Evolutionary conservation across 2,113 vertebrate genomes (phyloP).

Genomic region (Mustela nigripes): DNA sequence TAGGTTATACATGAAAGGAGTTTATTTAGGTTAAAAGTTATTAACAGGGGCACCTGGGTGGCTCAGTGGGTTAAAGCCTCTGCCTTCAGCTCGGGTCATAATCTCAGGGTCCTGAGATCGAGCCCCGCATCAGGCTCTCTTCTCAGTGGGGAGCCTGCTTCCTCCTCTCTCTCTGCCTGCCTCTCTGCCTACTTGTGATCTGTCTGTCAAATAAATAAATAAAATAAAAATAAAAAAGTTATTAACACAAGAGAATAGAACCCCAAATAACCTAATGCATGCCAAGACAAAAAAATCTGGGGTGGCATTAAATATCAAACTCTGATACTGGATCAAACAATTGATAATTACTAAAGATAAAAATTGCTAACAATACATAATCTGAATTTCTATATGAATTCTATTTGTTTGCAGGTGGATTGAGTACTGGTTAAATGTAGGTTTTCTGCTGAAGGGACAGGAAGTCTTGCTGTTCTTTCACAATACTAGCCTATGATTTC

Average conservation of each 20-base stretch:
- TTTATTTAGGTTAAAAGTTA: not conserved
- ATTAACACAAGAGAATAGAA: not conserved
- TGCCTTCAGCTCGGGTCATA: too few species aligned
- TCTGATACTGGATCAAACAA: not conserved
- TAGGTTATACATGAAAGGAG: not conserved
- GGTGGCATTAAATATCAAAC: not conserved
- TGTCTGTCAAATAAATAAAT: too few species aligned
- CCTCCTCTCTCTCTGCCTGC: too few species aligned
- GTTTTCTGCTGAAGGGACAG: not conserved
- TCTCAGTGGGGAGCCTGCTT: too few species aligned
- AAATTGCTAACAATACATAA: not conserved
- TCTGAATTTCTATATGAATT: not conserved
- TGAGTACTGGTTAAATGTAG: not conserved
- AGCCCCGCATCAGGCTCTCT: too few species aligned
- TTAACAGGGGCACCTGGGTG: not conserved
- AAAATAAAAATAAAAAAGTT: not conserved
- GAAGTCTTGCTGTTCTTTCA: not conserved
- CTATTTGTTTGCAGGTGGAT: not conserved
- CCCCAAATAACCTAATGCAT: not conserved
- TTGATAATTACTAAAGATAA: not conserved
- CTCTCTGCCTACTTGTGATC: too few species aligned
- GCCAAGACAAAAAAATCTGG: not conserved
- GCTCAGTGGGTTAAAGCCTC: too few species aligned
- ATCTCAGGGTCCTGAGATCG: too few species aligned
- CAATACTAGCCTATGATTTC: not conserved